A percentile compares a stretch with the other conserved stretches of the same genome.
These are phyloP conservation scores for Lepidocyrtinus sp. DNA, from an alignment of 2,888 invertebrate species.

Conservation along the genomic window DNA sequence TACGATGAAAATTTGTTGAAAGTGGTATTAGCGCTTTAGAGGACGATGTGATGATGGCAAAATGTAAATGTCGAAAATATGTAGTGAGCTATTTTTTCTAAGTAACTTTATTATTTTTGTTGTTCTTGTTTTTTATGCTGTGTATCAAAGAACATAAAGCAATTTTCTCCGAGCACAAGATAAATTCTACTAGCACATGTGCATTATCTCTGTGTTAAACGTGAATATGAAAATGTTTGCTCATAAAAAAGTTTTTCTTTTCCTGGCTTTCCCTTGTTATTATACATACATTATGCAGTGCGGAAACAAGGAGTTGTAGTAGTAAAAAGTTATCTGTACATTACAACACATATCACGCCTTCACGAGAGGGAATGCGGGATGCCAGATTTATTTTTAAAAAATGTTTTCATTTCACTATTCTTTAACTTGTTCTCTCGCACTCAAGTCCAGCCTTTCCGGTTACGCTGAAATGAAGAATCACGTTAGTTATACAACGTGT, in stretches of 20 bases:
- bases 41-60: slow-evolving; percentile 26
- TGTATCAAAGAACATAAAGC: slow-evolving; percentile 43
- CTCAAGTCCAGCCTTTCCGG: neutral
- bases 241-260: slow-evolving; percentile 29
- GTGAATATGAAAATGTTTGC: slow-evolving; percentile 33
- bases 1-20: slow-evolving; percentile 23
- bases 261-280: slow-evolving; percentile 28
- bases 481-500: slow-evolving; percentile 49
- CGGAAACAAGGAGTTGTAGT: neutral
- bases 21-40: neutral
- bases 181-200: slow-evolving; percentile 1
- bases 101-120: slow-evolving; percentile 39
- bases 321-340: slow-evolving; percentile 28
- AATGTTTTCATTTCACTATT: neutral
- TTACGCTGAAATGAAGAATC: neutral
- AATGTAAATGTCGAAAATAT: slow-evolving; percentile 48
- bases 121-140: slow-evolving; percentile 6
- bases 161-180: slow-evolving; percentile 36
- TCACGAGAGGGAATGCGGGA: neutral
- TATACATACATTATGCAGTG: slow-evolving; percentile 46
- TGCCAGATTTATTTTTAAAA: neutral
- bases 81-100: slow-evolving; percentile 24
- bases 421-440: neutral
- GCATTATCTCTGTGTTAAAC: slow-evolving; percentile 26
- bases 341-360: slow-evolving; percentile 55